A percentile compares a stretch with the other conserved stretches of the same genome.
Evolutionary conservation across 2,113 vertebrate species (phyloP).

Genomic region (Apteryx owenii): DNA sequence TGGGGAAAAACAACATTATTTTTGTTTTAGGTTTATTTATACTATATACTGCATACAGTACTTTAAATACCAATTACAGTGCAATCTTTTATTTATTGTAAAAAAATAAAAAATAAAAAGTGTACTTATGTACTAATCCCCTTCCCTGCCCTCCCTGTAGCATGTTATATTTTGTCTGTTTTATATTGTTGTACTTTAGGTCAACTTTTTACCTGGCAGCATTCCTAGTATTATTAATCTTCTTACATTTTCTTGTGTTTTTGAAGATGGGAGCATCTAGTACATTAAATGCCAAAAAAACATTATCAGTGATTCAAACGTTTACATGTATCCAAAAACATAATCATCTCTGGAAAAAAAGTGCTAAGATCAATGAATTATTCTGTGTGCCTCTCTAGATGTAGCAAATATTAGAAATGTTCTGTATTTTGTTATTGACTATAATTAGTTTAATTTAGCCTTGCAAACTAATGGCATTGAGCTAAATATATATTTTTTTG

Average conservation of each 20-base stretch:
- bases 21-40: conserved; percentile 98
- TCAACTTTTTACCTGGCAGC: conserved; percentile 90
- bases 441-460: conserved; percentile 85
- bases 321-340: conserved; percentile 92
- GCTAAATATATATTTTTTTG: conserved; percentile 78
- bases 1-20: conserved; percentile 91
- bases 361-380: conserved; percentile 82
- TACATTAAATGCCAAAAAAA: conserved; percentile 85
- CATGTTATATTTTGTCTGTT: conserved; percentile 89
- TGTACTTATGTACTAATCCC: conserved; percentile 98
- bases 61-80: conserved; percentile 99
- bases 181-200: conserved; percentile 92
- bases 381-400: conserved; percentile 89
- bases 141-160: conserved; percentile 78
- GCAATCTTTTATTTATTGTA: conserved; percentile 99
- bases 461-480: conserved; percentile 87
- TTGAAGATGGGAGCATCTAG: conserved; percentile 89
- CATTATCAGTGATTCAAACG: conserved; percentile 84
- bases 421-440: conserved; percentile 88
- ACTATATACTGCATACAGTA: conserved; percentile 99
- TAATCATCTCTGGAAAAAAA: conserved; percentile 89
- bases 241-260: conserved; percentile 87
- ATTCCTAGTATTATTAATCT: conserved; percentile 94
- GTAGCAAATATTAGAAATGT: conserved; percentile 87
- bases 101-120: conserved; percentile 88